Evolutionary conservation across 2,888 invertebrate species (phyloP).

Genomic region (Chelonus formosanus): DNA sequence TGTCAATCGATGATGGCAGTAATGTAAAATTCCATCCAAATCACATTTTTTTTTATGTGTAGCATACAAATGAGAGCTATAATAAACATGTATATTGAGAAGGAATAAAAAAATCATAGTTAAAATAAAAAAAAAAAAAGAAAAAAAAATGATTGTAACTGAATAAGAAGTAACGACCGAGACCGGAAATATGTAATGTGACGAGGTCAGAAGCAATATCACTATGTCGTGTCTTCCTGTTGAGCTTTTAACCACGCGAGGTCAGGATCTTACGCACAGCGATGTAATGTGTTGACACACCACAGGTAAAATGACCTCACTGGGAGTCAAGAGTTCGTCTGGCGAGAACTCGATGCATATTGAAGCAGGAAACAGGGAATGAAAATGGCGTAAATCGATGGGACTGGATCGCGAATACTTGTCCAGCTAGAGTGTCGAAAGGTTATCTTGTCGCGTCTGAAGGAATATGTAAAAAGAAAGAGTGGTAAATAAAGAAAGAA

Average conservation of each 20-base stretch:
- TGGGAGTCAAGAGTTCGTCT: constrained; percentile 50
- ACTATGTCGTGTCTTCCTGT: constrained; percentile 17
- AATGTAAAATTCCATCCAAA: too few relatives aligned
- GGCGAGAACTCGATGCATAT: constrained; percentile 58
- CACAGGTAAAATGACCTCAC: too few relatives aligned
- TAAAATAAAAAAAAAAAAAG: constrained; percentile 5
- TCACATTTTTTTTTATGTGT: too few relatives aligned
- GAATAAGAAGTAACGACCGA: not conserved
- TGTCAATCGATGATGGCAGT: too few relatives aligned
- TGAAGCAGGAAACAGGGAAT: constrained; percentile 56
- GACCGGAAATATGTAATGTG: constrained; percentile 20
- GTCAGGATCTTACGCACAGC: constrained; percentile 34
- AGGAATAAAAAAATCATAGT: not conserved
- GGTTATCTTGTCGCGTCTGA: constrained; percentile 37
- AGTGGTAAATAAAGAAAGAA: not conserved
- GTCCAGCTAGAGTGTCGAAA: constrained; percentile 37
- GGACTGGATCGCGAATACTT: constrained; percentile 7
- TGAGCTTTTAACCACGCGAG: constrained; percentile 36
- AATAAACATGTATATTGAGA: too few relatives aligned
- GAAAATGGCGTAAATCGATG: constrained; percentile 36
- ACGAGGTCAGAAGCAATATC: constrained; percentile 24
- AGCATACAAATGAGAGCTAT: too few relatives aligned
- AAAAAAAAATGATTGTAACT: not conserved
- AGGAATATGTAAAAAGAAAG: not conserved
- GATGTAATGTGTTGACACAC: constrained; percentile 8